Base-by-base conservation (phyloP, 2,113 vertebrate genomes). In the Muscicapa adusta region DNA sequence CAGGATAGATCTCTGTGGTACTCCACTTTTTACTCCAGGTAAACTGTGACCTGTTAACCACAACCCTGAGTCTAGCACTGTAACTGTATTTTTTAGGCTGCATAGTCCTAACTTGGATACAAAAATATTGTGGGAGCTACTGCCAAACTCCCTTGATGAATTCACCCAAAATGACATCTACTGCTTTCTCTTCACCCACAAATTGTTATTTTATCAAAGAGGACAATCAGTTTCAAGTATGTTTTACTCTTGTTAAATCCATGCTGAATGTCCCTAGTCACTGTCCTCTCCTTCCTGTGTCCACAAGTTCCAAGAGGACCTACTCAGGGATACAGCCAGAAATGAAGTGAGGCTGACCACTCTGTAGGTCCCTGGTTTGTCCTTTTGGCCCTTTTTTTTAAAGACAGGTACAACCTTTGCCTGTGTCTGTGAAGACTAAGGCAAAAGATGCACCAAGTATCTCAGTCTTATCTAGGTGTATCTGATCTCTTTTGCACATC, bases 41-140 rank as follows among this genome's bases (percentile, higher is more conserved):
- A 26, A 79, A 79, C 42, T 26, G 24, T 12, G 20, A 78, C 31
- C n/a, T 40, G 7, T 80, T 43, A 82, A 53, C 45, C 12, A 48
- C 0, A 0, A 53, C 3, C 10, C 61, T 34, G 11, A 77, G 36
- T 70, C 20, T 8, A 51, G 26, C 20, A 56, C 53, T 8, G 4
- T 6, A 62, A 62, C 12, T 20, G 43, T 8, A 16, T 42, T 57
- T 83, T 43, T 18, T 8, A 70, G 36, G 24, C 26, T 66, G 47
- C 26, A 57, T 5, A 18, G 67, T 71, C 13, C 29, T 50, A 60
- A 22, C 23, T 40, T 66, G 42, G 28, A 65, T 40, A 62, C 8
- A 53, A 71, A 88, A 70, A 61, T 51, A 74, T 2, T 34, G 28
- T 34, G n/a, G 18, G 20, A 91, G 24, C 7, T 31, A 53, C 24